phyloP scores from a whole-genome alignment of 1,140 invertebrate genomes.

The Atta cephalotes region DNA sequence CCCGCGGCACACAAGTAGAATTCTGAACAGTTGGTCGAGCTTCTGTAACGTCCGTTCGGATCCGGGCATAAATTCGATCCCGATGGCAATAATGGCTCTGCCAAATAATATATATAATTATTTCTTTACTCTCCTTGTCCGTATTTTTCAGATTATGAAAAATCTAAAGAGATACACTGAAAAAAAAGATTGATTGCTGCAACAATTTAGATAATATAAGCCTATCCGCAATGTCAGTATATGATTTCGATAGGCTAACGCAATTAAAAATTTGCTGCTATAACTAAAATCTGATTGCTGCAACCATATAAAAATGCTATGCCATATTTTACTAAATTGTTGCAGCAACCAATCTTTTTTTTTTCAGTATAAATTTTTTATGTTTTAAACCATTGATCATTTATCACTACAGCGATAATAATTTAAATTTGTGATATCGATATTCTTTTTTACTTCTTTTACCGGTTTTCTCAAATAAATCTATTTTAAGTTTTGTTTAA shows the following conservation, averaged over 20 bases:
- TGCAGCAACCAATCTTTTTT: too few species aligned
- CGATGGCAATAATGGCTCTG: slow-evolving; percentile 83
- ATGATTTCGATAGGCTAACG: too few species aligned
- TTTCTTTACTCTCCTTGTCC: background rate
- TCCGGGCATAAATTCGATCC: slow-evolving; percentile 84
- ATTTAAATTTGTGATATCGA: background rate
- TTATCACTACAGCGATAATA: background rate
- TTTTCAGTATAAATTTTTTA: background rate
- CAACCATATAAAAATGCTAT: too few species aligned
- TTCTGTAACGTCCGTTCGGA: slow-evolving; percentile 87
- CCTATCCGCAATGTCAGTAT: too few species aligned
- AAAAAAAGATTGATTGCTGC: too few species aligned
- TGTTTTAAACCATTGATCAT: background rate
- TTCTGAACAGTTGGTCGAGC: slow-evolving; percentile 88
- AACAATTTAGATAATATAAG: too few species aligned
- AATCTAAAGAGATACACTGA: background rate
- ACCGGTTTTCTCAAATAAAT: background rate
- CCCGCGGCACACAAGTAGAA: slow-evolving; percentile 89
- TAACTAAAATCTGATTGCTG: too few species aligned
- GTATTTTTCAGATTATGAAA: background rate
- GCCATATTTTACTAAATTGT: too few species aligned
- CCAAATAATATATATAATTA: slow-evolving; percentile 54
- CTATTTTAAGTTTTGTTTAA: background rate
- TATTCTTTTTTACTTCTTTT: background rate
- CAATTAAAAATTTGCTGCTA: too few species aligned